Evolutionary conservation across 2,113 vertebrate genomes (phyloP), one percentile per base, ranked within the genome.

Genomic region (Neofelis nebulosa): DNA sequence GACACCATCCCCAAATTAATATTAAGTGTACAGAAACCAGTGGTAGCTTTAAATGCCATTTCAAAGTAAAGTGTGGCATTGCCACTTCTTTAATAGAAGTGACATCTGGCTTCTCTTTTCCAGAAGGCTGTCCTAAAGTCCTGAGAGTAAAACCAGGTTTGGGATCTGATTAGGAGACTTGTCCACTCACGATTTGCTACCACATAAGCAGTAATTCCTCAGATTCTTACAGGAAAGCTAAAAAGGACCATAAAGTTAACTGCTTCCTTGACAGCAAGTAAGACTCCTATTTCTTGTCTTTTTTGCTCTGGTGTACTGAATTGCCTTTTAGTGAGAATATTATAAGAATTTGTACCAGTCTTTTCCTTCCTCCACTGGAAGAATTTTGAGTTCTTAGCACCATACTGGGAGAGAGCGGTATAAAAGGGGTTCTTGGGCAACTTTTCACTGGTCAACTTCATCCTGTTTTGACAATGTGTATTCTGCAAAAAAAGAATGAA

Each of bases 371-470:
- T 79, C 94, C 92, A 85, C 0, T 94, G 95, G 85, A 79, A 41
- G 45, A 96, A 3, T 74, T 95, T 96, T 36, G 50, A 79, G 15
- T 87, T 78, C 45, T 94, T 95, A 48, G 79, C 50, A 96, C 65
- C 79, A 45, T 50, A 61, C 4, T 92, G 95, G 69, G 94, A 84
- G 36, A 88, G 0, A 29, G 92, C 93, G 33, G 45, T 29, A 65
- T 73, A 63, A 38, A 88, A 66, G n/a, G 96, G 61, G 41, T 92
- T 97, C 78, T 89, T 92, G 90, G 98, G 98, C 84, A 98, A 86
- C 80, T 94, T 96, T 86, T 98, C 98, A 85, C 97, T 97, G 84
- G 88, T 97, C 92, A 98, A 45, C 71, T 97, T 96, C 98, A 98
- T 98, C 94, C 92, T 97, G 38, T 96, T 68, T 97, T 76, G 88